Conservation (phyloP, 2,797 vertebrate species). For the Rhadinocentrus ornatus region DNA sequence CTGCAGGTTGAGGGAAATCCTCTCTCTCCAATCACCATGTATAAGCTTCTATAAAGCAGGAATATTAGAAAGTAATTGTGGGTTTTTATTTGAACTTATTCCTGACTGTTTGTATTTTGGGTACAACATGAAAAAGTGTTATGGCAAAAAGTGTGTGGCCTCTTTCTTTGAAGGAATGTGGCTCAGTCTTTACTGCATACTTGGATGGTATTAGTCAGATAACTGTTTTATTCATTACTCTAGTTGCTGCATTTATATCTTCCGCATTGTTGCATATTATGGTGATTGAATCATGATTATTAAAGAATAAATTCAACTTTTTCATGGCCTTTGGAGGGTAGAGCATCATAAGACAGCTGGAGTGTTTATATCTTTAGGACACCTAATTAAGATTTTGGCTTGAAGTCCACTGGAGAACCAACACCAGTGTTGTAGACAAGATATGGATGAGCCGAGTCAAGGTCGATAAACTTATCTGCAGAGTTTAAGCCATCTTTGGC, state of each 20-base stretch:
- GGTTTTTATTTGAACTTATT: constrained; percentile 14
- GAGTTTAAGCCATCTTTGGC: not conserved
- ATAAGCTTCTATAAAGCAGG: constrained; percentile 21
- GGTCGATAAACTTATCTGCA: not conserved
- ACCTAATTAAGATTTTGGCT: too few relatives aligned
- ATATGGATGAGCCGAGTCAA: not conserved
- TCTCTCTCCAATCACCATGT: not conserved
- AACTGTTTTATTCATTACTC: not conserved
- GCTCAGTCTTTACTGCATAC: not conserved
- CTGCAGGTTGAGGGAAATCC: not conserved
- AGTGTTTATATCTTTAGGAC: not conserved
- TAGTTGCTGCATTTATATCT: not conserved
- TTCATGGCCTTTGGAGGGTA: not conserved
- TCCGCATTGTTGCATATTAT: not conserved
- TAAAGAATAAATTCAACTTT: not conserved
- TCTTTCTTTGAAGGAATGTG: not conserved
- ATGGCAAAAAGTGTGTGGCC: not conserved
- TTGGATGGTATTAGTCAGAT: not conserved
- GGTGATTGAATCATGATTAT: not conserved
- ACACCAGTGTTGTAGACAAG: not conserved
- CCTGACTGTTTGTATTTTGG: constrained; percentile 1
- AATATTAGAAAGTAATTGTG: constrained; percentile 23
- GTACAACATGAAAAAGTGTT: not conserved
- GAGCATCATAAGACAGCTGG: not conserved
- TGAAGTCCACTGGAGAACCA: not conserved